Percentiles rank a stretch among this genome's conserved stretches.
Conservation (phyloP, 2,797 vertebrate species). For the Linurgus olivaceus region DNA sequence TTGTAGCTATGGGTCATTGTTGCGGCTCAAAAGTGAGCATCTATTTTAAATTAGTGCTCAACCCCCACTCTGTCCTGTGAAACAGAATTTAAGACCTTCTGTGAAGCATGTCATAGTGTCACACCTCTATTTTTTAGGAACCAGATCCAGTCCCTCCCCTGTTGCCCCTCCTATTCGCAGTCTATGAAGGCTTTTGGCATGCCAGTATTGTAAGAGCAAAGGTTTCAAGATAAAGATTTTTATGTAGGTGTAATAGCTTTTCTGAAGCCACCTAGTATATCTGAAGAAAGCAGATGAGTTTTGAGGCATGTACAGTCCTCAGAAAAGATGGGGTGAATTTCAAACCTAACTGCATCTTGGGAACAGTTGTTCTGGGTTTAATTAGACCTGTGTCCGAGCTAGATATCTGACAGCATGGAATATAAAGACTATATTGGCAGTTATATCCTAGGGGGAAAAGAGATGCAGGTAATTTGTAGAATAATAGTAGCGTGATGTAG, state of each 20-base stretch:
- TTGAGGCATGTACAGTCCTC: not conserved
- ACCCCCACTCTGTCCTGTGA: not conserved
- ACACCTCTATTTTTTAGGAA: not conserved
- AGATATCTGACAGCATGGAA: not conserved
- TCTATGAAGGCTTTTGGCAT: not conserved
- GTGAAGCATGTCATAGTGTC: not conserved
- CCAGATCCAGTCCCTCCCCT: not conserved
- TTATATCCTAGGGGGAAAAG: not conserved
- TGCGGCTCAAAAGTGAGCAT: not conserved
- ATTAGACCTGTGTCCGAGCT: conserved; percentile 6
- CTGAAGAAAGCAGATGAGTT: not conserved
- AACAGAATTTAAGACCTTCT: not conserved
- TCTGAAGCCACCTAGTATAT: not conserved
- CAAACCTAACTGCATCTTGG: not conserved
- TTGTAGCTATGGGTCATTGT: not conserved
- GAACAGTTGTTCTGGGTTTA: not conserved
- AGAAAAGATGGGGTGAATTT: not conserved
- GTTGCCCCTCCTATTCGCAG: not conserved
- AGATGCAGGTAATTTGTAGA: not conserved
- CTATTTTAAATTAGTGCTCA: not conserved
- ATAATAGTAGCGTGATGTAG: not conserved
- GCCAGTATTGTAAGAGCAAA: not conserved
- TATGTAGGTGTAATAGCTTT: not conserved
- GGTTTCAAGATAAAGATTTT: not conserved
- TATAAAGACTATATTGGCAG: not conserved